A percentile compares a stretch with the other conserved stretches of the same genome.
These are phyloP conservation scores for Morpho deidamia DNA, from an alignment of 2,888 invertebrate species.

Conservation along the genomic window DNA sequence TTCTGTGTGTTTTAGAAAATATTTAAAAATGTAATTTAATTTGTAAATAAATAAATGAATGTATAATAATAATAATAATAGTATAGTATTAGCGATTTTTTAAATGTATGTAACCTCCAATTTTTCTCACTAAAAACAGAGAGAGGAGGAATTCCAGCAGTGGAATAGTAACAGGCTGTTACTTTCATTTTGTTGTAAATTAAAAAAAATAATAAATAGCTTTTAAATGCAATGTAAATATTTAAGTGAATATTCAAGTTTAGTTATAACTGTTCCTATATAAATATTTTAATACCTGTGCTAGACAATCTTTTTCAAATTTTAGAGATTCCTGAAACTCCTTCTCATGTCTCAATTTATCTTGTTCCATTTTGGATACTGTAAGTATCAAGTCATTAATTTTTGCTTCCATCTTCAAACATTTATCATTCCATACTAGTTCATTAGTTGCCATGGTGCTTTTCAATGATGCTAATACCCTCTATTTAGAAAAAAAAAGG, in stretches of 20 bases:
- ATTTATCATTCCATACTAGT: conserved; percentile 58
- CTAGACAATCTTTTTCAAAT: conserved; percentile 55
- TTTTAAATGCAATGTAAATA: no score
- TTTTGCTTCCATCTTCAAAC: conserved; percentile 57
- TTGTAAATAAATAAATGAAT: no score
- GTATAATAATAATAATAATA: no score
- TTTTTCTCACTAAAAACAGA: no score
- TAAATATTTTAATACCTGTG: conserved; percentile 41
- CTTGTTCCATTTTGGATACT: conserved; percentile 61
- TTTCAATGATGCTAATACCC: conserved; percentile 47
- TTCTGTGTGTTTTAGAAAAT: no score
- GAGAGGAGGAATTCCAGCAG: no score
- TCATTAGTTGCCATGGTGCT: conserved; percentile 59
- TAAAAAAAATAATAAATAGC: no score
- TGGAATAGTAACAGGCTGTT: no score
- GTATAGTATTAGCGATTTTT: no score
- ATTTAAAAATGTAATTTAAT: no score
- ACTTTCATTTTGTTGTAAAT: no score
- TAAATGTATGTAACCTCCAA: no score
- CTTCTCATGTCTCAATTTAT: conserved; percentile 49
- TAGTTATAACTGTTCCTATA: neutral
- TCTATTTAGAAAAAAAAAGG: conserved; percentile 38
- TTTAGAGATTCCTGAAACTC: conserved; percentile 61
- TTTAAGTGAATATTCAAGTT: neutral
- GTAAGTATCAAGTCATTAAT: conserved; percentile 54